A percentile compares a stretch with the other conserved stretches of the same genome.
These are phyloP conservation scores for Drosophila pseudotalamancana DNA, from an alignment of 2,888 invertebrate genomes.

Conservation along the genomic window DNA sequence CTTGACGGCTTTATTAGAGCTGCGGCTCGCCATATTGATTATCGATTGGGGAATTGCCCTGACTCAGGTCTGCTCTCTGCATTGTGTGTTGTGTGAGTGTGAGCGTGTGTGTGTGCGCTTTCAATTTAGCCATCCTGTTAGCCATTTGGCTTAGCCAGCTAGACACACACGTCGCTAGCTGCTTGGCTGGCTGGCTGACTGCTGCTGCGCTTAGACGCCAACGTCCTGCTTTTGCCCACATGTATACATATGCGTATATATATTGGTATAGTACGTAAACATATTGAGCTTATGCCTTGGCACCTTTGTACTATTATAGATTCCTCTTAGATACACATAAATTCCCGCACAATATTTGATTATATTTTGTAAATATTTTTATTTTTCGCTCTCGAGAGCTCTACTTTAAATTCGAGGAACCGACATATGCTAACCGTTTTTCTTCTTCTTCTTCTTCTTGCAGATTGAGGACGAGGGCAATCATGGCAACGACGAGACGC, in stretches of 20 bases:
- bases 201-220: slow-evolving; percentile 60
- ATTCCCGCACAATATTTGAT: slow-evolving; percentile 35
- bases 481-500: slow-evolving; percentile 98
- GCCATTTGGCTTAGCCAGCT: slow-evolving; percentile 71
- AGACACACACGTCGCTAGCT: slow-evolving; percentile 40
- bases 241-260: not conserved
- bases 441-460: slow-evolving; percentile 77
- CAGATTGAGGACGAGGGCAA: slow-evolving; percentile 99
- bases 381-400: too few relatives aligned
- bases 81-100: not conserved
- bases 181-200: slow-evolving; percentile 30
- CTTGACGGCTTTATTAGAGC: slow-evolving; percentile 73
- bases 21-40: slow-evolving; percentile 83
- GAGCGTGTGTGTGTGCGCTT: slow-evolving; percentile 51
- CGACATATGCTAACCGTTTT: slow-evolving; percentile 21
- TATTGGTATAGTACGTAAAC: slow-evolving; percentile 15
- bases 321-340: slow-evolving; percentile 25
- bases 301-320: slow-evolving; percentile 50
- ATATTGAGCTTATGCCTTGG: slow-evolving; percentile 52
- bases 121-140: slow-evolving; percentile 76
- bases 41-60: slow-evolving; percentile 83
- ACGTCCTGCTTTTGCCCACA: slow-evolving; percentile 22
- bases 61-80: slow-evolving; percentile 23
- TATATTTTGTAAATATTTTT: too few relatives aligned
- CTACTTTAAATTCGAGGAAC: slow-evolving; percentile 13